Evolutionary conservation across 2,888 invertebrate species (phyloP).

Genomic region (Dinocampus coccinellae): DNA sequence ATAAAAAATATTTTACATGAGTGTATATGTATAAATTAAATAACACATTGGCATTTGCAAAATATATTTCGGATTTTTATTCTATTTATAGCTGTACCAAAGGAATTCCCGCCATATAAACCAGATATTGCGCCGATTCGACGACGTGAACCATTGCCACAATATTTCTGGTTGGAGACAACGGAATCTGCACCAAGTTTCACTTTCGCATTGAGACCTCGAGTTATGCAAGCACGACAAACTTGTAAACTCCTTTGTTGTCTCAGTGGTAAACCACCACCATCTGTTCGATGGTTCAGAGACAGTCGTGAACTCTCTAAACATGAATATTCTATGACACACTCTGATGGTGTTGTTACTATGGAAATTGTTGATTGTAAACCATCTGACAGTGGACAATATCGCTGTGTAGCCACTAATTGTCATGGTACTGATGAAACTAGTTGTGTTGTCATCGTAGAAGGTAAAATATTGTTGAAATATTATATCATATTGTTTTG

Average conservation of each 20-base stretch:
- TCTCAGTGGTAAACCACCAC: slow-evolving; percentile 93
- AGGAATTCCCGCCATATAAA: slow-evolving; percentile 77
- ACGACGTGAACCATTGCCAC: slow-evolving; percentile 84
- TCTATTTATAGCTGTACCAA: slow-evolving; percentile 77
- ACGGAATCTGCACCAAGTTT: slow-evolving; percentile 95
- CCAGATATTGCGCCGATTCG: slow-evolving; percentile 81
- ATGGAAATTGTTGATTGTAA: slow-evolving; percentile 96
- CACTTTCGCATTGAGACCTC: slow-evolving; percentile 98
- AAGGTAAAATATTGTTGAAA: slow-evolving; percentile 75
- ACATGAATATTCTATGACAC: slow-evolving; percentile 90
- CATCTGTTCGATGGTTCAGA: slow-evolving; percentile 93
- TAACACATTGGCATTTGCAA: too few relatives aligned
- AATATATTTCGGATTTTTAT: too few relatives aligned
- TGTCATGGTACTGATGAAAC: slow-evolving; percentile 96
- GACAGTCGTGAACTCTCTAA: slow-evolving; percentile 92
- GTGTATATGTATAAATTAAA: too few relatives aligned
- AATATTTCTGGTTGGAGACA: slow-evolving; percentile 93
- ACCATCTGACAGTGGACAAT: slow-evolving; percentile 96
- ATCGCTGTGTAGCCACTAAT: slow-evolving; percentile 94
- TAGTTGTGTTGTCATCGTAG: slow-evolving; percentile 94
- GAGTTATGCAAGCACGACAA: slow-evolving; percentile 96
- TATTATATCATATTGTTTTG: not conserved
- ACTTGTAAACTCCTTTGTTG: slow-evolving; percentile 98
- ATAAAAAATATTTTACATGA: not conserved
- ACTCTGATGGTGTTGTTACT: slow-evolving; percentile 95